Conservation (phyloP, 2,113 vertebrate species). For the Neotoma lepida region DNA sequence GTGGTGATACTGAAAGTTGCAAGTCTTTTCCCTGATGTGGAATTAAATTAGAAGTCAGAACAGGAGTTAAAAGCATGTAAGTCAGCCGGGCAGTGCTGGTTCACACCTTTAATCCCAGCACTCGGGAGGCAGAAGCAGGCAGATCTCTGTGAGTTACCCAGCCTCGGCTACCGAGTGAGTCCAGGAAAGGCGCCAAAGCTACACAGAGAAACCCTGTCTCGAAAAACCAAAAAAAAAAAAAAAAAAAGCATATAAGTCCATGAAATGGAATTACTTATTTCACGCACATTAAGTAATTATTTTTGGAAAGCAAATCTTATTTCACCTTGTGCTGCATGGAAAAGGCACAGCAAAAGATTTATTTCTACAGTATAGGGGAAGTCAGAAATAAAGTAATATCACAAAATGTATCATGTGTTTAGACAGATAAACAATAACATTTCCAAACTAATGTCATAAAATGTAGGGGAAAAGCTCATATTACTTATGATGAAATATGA, state of each 20-base stretch:
- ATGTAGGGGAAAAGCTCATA: constrained; percentile 36
- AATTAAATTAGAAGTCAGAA: constrained; percentile 77
- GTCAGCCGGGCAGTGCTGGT: no score
- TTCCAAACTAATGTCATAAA: constrained; percentile 56
- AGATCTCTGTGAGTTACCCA: no score
- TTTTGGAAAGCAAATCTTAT: constrained; percentile 82
- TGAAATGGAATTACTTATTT: constrained; percentile 84
- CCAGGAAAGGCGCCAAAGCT: no score
- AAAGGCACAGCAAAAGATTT: constrained; percentile 76
- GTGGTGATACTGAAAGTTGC: constrained; percentile 65
- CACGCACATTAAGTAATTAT: constrained; percentile 68
- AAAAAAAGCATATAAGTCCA: background rate
- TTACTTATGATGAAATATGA: constrained; percentile 45
- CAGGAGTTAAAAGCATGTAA: constrained; percentile 47
- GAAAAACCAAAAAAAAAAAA: no score
- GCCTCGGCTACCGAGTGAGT: no score
- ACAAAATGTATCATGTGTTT: constrained; percentile 1
- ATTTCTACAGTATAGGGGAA: constrained; percentile 65
- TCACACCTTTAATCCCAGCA: no score
- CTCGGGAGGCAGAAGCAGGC: no score
- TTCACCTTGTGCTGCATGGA: constrained; percentile 75
- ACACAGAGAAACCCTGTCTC: no score
- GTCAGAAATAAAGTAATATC: constrained; percentile 58
- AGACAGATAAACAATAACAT: constrained; percentile 50
- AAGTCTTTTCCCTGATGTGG: constrained; percentile 71